Percentiles rank a stretch among this genome's conserved stretches.
phyloP scores from a whole-genome alignment of 2,113 vertebrate species.

The Plecturocebus donacophilus region DNA sequence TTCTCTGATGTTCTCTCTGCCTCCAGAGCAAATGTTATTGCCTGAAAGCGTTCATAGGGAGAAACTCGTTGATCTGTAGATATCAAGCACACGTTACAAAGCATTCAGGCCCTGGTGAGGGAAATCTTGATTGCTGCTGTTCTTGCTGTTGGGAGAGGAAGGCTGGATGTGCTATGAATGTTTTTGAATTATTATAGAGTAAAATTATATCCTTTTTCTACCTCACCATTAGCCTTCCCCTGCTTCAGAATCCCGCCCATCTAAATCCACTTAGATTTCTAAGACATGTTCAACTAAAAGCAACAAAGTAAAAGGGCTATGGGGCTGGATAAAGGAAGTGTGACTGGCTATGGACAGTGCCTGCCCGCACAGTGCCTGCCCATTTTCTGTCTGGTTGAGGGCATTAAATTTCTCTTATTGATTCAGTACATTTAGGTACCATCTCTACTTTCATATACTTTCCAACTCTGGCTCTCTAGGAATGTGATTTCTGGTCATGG shows the following conservation, averaged over 20 bases:
- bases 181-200: not conserved
- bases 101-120: not conserved
- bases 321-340: too few relatives aligned
- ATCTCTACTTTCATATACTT: not conserved
- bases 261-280: not conserved
- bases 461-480: not conserved
- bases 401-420: not conserved
- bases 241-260: not conserved
- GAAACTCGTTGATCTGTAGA: not conserved
- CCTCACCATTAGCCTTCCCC: not conserved
- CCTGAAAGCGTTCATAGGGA: not conserved
- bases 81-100: not conserved
- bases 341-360: fast-evolving
- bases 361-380: fast-evolving
- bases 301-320: not conserved
- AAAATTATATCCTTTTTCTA: not conserved
- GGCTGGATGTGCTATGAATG: not conserved
- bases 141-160: not conserved
- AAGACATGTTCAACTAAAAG: not conserved
- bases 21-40: not conserved
- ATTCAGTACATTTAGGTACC: not conserved
- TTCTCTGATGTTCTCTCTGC: not conserved
- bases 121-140: not conserved
- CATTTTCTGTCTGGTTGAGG: not conserved
- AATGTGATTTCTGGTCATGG: not conserved